Base-by-base conservation (phyloP, 1,140 invertebrate genomes). In the Cataglyphis hispanica region DNA sequence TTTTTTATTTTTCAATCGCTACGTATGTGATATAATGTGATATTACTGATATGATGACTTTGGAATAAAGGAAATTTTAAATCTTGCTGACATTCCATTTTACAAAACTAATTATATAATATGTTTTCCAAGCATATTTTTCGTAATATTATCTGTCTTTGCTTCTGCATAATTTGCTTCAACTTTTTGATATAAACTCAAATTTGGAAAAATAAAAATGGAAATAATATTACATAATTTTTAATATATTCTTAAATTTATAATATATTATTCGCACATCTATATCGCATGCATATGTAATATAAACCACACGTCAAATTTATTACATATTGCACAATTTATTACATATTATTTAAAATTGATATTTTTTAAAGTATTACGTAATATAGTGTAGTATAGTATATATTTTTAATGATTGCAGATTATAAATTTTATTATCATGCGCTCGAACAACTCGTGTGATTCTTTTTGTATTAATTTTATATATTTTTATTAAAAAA, bases 1-100 rank as follows among this genome's bases (percentile, higher is more conserved):
- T 37, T 27, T 56, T 56, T 66, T 7, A 77, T 19, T 77, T 70
- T 40, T 25, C 11, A 72, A 70, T 60, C 60, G 25, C 40, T 81
- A 22, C 7, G 10, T 37, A 8, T 11, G 16, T 69, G 25, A 34
- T 7, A 2, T 40, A 43, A 66, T 27, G 22, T 40, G 43, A 56
- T 37, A 37, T 56, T 13, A 37, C 1, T n/a, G 22, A 34, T 7
- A 1, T 22, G 34, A 10, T 43, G 16, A 64, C 3, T 63, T n/a
- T 6, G 19, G 13, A 64, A 77, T 64, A 40, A 40, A 8, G 5
- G 19, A 27, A 76, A 69, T 53, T 13, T 61, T 60, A 40, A 40
- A 76, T 76, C 1, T 10, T 60, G 8, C 1, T 11, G 19, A 13
- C 27, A 4, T 43, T 43, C 16, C 8, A 43, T 43, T 61, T 76